Base-by-base conservation (phyloP, 2,113 vertebrate genomes). In the Chlorocebus sabaeus region DNA sequence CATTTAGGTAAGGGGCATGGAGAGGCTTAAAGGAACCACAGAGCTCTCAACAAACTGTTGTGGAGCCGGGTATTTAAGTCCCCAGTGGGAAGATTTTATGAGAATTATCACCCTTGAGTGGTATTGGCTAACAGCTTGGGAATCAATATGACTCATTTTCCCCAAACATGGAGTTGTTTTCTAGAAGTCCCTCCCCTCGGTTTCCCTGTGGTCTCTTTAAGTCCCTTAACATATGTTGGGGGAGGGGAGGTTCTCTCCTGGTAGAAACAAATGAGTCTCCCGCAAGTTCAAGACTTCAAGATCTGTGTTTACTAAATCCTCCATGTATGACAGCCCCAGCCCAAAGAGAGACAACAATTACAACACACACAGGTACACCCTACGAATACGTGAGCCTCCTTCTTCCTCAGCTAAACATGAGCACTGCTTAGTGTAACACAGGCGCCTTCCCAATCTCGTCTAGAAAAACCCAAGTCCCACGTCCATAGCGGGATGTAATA, bases 101-200 rank as follows among this genome's bases (percentile, higher is more conserved):
- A 92, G 57, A 93, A 95, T 76, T 75, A 94, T 55, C 59, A 91
- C 91, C 45, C 68, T 86, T 78, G 81, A 78, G 75, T 12, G 67
- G 40, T 85, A 92, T 59, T 3, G 0, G 18, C 73, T 92, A 96
- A 87, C 87, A 95, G 70, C 83, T 73, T 89, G 96, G 95, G 95
- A 94, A 84, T 97, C 82, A 90, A 50, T 59, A 48, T 27, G 92
- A 92, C 50, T 97, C 79, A 93, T 75, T 87, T n/a, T 0, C 35
- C 50, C 70, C 32, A 76, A 94, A 95, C 50, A 43, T 85, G 55
- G 11, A 80, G 92, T 59, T 93, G 87, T 95, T 97, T 96, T 95
- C 72, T 85, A 43, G 61, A 90, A 92, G 55, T 40, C 11, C 30
- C 70, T 43, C 79, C 55, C 67, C 35, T 59, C 11, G 4, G 13